Percentiles rank a stretch among this genome's conserved stretches.
These are phyloP conservation scores for Hypomesus transpacificus DNA, from an alignment of 2,113 vertebrate genomes.

Conservation along the genomic window DNA sequence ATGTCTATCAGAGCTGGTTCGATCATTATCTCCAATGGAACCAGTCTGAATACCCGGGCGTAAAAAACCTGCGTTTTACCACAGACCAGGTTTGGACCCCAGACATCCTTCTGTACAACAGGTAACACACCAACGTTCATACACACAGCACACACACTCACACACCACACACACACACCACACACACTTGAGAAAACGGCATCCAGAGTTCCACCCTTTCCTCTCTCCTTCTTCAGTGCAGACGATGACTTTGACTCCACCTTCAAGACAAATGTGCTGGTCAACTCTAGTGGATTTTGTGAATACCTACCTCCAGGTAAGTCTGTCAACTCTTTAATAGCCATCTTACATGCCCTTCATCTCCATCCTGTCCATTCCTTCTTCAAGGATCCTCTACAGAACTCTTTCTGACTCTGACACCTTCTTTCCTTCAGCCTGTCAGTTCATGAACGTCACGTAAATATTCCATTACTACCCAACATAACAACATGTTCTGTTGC, in stretches of 20 bases:
- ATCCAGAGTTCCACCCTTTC: constrained; percentile 27
- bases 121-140: constrained; percentile 54
- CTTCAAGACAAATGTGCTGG: constrained; percentile 77
- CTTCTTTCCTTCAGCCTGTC: neutral
- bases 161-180: neutral
- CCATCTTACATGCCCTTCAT: neutral
- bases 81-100: constrained; percentile 78
- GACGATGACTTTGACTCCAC: constrained; percentile 81
- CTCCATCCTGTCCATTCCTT: neutral
- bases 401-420: neutral
- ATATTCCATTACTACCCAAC: constrained; percentile 45
- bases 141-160: constrained; percentile 18
- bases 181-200: constrained; percentile 19
- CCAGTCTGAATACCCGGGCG: constrained; percentile 74
- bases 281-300: constrained; percentile 78
- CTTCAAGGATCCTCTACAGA: neutral
- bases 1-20: constrained; percentile 69
- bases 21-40: constrained; percentile 80
- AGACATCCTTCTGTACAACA: constrained; percentile 79
- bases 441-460: constrained; percentile 13
- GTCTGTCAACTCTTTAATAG: neutral
- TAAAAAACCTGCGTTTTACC: constrained; percentile 77
- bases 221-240: constrained; percentile 67
- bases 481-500: constrained; percentile 37
- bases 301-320: constrained; percentile 78